These are phyloP conservation scores for Nyleta sp. DNA, from an alignment of 2,888 invertebrate genomes.

Conservation along the genomic window DNA sequence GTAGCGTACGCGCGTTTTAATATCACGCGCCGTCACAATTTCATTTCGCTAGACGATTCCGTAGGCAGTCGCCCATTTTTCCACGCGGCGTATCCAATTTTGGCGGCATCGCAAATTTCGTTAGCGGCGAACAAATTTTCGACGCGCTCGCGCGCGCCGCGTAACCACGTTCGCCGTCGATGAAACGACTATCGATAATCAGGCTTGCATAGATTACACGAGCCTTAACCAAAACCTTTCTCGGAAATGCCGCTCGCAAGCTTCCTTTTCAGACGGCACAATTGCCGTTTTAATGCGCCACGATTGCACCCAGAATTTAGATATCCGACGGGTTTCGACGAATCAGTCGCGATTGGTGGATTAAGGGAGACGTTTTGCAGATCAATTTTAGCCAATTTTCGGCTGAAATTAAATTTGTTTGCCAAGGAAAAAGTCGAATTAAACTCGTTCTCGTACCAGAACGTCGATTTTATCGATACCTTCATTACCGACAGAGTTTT, in stretches of 20 bases:
- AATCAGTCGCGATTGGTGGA: background rate
- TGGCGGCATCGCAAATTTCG: constrained; percentile 47
- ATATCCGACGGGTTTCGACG: background rate
- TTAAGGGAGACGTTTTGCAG: background rate
- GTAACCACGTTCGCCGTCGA: constrained; percentile 51
- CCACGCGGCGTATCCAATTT: constrained; percentile 48
- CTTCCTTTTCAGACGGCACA: constrained; percentile 12
- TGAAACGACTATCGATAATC: constrained; percentile 68
- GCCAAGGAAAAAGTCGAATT: too few relatives aligned
- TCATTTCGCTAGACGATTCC: constrained; percentile 49
- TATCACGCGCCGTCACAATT: constrained; percentile 58
- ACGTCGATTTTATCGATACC: too few relatives aligned
- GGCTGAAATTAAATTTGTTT: too few relatives aligned
- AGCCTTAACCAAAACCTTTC: constrained; percentile 30
- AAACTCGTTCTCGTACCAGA: too few relatives aligned
- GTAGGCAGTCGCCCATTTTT: constrained; percentile 34
- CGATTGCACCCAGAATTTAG: constrained; percentile 5
- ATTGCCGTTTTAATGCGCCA: constrained; percentile 16
- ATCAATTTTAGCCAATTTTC: too few relatives aligned
- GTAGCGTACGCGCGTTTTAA: constrained; percentile 58
- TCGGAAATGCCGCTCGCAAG: background rate
- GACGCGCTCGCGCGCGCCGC: constrained; percentile 9
- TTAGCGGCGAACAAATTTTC: constrained; percentile 57
- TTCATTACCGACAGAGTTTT: too few relatives aligned
- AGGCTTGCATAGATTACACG: constrained; percentile 68